Base-by-base conservation (phyloP, 2,888 invertebrate species). In the Macrosiphum euphorbiae region DNA sequence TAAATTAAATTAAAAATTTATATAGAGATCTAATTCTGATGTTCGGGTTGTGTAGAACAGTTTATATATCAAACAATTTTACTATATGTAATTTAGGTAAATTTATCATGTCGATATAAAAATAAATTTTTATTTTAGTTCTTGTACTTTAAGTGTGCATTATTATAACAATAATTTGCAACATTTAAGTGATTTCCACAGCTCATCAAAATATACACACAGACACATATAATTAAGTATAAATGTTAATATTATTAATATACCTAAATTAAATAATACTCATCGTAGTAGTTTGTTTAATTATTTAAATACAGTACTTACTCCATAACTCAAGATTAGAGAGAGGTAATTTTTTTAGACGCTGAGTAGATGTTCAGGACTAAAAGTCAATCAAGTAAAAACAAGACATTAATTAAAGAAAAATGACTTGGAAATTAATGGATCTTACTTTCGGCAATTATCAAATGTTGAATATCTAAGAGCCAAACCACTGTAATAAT, bases 171-270 rank as follows among this genome's bases (percentile, higher is more conserved):
- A 87, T 90, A 8, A 41, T 58, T 89, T 58, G 52, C 28, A 89
- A 61, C 13, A n/a, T 44, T 28, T 16, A 28, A 78, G 41, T n/a
- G 50, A 90, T 90, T 90, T 90, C 90, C 90, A 84, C 35, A 78
- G 35, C 11, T 50, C 7, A 90, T 35, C 8, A 50, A 78, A 90
- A 78, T 78, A 35, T 78, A 90, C n/a, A 90, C 10, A 67, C 16
- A 90, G 52, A 90, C 24, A 50, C n/a, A 78, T 7, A 78, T 52
- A n/a, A 35, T 55, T 24, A 87, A 86, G 86, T 87, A 85, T 85
- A 26, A 44, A 41, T n/a, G 24, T 90, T 52, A 78, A 78, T 78
- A 35, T 52, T 35, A 90, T 90, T 78, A 78, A 50, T 41, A 50
- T 5, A 78, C 52, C 78, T n/a, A 90, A 35, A 88, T 13, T 55